Conservation (phyloP, 1,140 invertebrate species). For the Nixonia krombeini region DNA sequence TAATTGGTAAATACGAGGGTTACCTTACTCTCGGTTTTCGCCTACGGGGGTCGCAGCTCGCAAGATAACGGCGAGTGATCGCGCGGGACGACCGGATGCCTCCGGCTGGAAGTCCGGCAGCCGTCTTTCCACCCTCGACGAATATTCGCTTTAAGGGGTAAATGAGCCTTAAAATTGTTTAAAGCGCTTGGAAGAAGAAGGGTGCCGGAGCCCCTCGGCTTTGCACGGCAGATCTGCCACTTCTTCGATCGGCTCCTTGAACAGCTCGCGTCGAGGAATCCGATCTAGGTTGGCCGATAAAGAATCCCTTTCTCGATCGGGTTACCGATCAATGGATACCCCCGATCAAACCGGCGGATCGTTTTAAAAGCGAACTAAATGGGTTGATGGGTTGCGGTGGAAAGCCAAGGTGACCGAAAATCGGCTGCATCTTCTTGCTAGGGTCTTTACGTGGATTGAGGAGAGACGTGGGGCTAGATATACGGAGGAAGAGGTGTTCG, state of each 20-base stretch:
- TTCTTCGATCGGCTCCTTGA: too few relatives aligned
- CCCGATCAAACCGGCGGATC: too few relatives aligned
- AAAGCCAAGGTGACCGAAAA: too few relatives aligned
- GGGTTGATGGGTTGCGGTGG: too few relatives aligned
- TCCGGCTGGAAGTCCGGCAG: constrained; percentile 45
- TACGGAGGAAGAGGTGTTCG: not conserved
- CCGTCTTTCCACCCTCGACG: constrained; percentile 49
- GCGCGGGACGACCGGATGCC: constrained; percentile 48
- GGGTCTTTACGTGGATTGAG: not conserved
- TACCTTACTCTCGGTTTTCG: constrained; percentile 57
- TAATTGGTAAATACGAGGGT: constrained; percentile 72
- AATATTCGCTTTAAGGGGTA: constrained; percentile 71
- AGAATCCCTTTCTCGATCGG: too few relatives aligned
- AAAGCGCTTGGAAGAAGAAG: constrained; percentile 66
- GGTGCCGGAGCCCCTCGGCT: constrained; percentile 44
- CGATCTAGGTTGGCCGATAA: too few relatives aligned
- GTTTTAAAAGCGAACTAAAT: not conserved
- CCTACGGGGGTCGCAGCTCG: constrained; percentile 50
- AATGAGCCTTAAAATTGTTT: constrained; percentile 74
- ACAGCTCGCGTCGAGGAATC: too few relatives aligned
- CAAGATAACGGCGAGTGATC: constrained; percentile 42
- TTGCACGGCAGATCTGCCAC: too few relatives aligned
- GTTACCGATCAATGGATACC: too few relatives aligned
- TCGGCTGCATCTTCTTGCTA: too few relatives aligned
- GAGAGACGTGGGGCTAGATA: not conserved